phyloP scores from a whole-genome alignment of 2,888 invertebrate species.

The Spialia ferax region DNA sequence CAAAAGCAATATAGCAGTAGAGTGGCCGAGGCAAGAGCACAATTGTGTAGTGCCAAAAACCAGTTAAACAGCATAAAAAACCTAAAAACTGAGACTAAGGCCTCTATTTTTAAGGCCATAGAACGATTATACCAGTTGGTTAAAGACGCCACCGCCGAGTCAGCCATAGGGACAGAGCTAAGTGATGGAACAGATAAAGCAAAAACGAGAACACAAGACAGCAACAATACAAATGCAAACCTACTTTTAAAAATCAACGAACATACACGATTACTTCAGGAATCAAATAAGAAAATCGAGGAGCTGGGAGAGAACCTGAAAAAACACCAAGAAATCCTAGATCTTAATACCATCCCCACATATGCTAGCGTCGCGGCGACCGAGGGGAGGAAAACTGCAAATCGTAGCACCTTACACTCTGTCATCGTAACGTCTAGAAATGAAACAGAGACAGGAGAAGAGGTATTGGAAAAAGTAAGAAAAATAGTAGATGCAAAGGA shows the following conservation, averaged over 20 bases:
- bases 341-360: not conserved
- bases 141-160: not conserved
- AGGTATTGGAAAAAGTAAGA: too few relatives aligned
- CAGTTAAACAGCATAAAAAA: not conserved
- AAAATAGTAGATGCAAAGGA: too few relatives aligned
- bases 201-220: not conserved
- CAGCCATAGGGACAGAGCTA: not conserved
- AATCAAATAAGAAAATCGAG: not conserved
- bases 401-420: not conserved
- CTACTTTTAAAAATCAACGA: not conserved
- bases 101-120: not conserved
- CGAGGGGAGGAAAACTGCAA: not conserved
- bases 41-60: not conserved
- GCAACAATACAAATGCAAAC: not conserved
- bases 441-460: too few relatives aligned
- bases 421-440: too few relatives aligned
- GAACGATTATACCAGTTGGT: not conserved
- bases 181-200: not conserved
- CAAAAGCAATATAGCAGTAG: not conserved
- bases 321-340: not conserved
- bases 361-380: not conserved
- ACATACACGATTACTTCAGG: not conserved
- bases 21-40: not conserved
- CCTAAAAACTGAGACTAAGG: not conserved
- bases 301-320: not conserved